Conservation (phyloP, 1,140 invertebrate species). For the Lethrus apterus region DNA sequence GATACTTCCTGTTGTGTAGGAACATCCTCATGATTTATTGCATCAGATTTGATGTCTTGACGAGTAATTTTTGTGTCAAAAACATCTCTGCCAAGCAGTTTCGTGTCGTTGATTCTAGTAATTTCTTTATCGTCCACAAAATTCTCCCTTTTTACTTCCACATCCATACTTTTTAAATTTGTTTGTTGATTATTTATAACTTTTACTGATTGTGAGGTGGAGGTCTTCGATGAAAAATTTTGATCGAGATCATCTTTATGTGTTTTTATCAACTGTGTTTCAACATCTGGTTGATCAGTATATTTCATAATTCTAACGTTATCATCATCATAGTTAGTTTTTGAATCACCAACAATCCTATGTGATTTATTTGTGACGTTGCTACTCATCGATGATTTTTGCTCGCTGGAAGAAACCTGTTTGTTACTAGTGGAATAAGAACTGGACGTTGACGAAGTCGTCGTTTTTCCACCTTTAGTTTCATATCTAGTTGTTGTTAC, state of each 20-base stretch:
- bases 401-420: background rate
- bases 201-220: too few relatives aligned
- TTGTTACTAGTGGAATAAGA: too few relatives aligned
- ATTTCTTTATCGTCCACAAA: background rate
- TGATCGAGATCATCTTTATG: too few relatives aligned
- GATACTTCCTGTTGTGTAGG: background rate
- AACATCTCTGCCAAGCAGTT: slow-evolving; percentile 3
- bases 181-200: too few relatives aligned
- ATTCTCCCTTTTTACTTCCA: background rate
- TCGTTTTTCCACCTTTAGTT: slow-evolving; percentile 41
- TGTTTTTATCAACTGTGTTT: too few relatives aligned
- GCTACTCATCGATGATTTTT: background rate
- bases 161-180: background rate
- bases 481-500: slow-evolving; percentile 57
- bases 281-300: too few relatives aligned
- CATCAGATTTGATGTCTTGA: too few relatives aligned
- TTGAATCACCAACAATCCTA: slow-evolving; percentile 4
- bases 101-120: background rate
- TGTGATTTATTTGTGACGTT: background rate
- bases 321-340: slow-evolving; percentile 2
- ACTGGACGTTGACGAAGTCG: background rate
- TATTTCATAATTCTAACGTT: too few relatives aligned
- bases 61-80: too few relatives aligned
- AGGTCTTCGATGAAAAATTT: too few relatives aligned
- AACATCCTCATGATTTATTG: background rate